These are phyloP conservation scores for Adineta ricciae DNA, from an alignment of 2,888 invertebrate genomes.

Conservation along the genomic window DNA sequence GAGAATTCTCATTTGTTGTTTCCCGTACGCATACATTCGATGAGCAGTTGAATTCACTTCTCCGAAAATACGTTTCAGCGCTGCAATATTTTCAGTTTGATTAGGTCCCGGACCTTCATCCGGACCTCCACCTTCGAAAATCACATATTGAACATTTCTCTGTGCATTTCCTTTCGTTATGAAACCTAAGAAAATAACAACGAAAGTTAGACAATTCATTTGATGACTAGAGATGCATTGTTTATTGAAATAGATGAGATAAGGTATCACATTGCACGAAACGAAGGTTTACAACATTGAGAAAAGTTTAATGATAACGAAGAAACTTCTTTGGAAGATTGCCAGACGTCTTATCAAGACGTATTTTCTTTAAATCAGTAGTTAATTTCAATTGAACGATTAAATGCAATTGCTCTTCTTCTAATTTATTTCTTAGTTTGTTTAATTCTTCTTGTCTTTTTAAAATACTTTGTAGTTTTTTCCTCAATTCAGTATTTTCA, in stretches of 20 bases:
- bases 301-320: too few species aligned
- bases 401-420: slow-evolving; percentile 44
- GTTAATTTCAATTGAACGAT: slow-evolving; percentile 46
- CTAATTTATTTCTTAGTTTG: slow-evolving; percentile 43
- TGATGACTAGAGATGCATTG: too few species aligned
- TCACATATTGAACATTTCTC: neutral
- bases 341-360: neutral
- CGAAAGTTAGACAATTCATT: too few species aligned
- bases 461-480: slow-evolving; percentile 44
- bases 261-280: too few species aligned
- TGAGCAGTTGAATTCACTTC: neutral
- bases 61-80: neutral
- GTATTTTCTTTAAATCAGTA: slow-evolving; percentile 40
- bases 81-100: neutral
- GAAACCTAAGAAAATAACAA: neutral
- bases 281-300: too few species aligned
- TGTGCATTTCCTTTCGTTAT: neutral
- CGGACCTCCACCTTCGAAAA: neutral
- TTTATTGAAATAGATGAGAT: too few species aligned
- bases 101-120: neutral
- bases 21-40: neutral
- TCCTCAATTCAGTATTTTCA: slow-evolving; percentile 44
- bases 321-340: neutral
- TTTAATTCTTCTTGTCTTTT: slow-evolving; percentile 44
- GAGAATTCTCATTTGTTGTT: neutral